A percentile compares a stretch with the other conserved stretches of the same genome.
Evolutionary conservation across 2,113 vertebrate species (phyloP).

Genomic region (Syrmaticus mikado): DNA sequence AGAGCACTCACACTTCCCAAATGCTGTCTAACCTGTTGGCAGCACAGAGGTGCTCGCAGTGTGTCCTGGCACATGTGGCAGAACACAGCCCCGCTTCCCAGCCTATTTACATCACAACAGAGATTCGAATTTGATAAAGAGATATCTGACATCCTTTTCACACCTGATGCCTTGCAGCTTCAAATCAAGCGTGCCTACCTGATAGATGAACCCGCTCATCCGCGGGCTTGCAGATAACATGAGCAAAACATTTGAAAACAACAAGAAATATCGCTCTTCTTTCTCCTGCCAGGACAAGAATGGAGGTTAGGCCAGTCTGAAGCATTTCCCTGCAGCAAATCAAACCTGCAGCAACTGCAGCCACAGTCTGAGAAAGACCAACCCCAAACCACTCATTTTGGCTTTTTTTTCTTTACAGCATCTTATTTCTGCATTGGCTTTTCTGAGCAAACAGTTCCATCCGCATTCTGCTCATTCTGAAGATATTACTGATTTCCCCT

Average conservation of each 20-base stretch:
- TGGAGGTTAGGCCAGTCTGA: neutral
- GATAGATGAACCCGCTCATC: slow-evolving; percentile 99
- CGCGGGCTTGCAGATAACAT: slow-evolving; percentile 95
- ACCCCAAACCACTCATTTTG: neutral
- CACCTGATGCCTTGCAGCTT: neutral
- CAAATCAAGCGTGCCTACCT: slow-evolving; percentile 79
- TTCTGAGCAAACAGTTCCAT: neutral
- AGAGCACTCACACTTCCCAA: neutral
- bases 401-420: neutral
- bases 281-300: slow-evolving; percentile 83
- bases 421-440: neutral
- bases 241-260: slow-evolving; percentile 90
- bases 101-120: neutral
- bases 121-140: neutral
- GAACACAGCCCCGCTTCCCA: neutral
- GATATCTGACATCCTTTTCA: neutral
- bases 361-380: neutral
- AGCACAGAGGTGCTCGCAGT: neutral
- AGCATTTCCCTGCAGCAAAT: neutral
- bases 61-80: neutral
- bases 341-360: neutral
- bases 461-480: neutral
- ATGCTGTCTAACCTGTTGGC: neutral
- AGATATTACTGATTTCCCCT: neutral
- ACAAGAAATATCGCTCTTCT: slow-evolving; percentile 94